Evolutionary conservation across 2,113 vertebrate species (phyloP).

Genomic region (Halcyon malimbica): DNA sequence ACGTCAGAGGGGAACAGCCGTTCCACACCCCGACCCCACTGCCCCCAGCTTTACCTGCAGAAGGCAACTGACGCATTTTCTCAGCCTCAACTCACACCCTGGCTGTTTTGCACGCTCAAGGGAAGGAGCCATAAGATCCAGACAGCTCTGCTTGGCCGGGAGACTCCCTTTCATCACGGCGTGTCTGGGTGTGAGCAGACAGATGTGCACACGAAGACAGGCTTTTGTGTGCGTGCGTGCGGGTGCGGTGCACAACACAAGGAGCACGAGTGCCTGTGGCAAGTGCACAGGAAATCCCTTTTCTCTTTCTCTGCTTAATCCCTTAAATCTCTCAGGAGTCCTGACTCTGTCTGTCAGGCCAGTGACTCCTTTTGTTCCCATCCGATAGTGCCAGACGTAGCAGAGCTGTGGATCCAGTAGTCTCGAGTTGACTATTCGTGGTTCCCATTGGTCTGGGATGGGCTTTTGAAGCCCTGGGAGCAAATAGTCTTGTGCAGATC

Average conservation of each 20-base stretch:
- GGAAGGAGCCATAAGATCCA: background rate
- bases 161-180: accelerated
- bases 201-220: background rate
- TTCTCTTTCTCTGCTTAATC: background rate
- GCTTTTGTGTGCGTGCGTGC: background rate
- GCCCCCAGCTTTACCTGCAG: background rate
- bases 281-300: background rate
- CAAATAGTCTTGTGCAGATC: background rate
- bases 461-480: background rate
- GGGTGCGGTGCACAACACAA: background rate
- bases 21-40: accelerated
- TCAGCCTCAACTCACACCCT: background rate
- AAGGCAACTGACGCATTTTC: accelerated
- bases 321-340: background rate
- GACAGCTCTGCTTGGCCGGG: background rate
- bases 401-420: background rate
- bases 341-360: background rate
- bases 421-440: background rate
- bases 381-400: accelerated
- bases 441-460: background rate
- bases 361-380: background rate
- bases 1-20: accelerated
- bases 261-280: background rate
- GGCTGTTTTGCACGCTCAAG: background rate
- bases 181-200: background rate